phyloP scores from a whole-genome alignment of 37 sponge, comb jelly and placozoan genomes.

The Cladorhizidae sp. region DNA sequence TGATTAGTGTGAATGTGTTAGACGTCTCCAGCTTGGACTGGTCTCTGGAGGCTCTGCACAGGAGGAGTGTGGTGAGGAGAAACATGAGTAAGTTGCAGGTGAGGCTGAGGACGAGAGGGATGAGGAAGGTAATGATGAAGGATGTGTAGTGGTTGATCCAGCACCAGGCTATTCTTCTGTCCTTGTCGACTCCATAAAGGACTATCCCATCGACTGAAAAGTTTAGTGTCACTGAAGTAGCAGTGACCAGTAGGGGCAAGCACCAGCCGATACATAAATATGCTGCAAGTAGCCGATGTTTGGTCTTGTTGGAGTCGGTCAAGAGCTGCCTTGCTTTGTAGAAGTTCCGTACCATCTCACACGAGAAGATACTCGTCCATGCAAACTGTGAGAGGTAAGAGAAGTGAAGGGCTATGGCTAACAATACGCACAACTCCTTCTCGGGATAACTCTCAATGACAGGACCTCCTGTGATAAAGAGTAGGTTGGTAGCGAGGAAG shows the following conservation, averaged over 20 bases:
- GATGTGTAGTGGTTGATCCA: constrained; percentile 42
- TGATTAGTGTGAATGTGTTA: not conserved
- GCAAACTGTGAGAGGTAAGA: constrained; percentile 41
- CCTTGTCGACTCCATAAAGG: constrained; percentile 31
- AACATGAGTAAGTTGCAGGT: constrained; percentile 9
- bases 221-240: constrained; percentile 16
- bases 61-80: constrained; percentile 1
- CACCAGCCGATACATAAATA: constrained; percentile 56
- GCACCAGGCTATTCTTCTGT: constrained; percentile 4
- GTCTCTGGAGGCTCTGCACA: not conserved
- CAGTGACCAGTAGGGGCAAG: constrained; percentile 12
- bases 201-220: constrained; percentile 21
- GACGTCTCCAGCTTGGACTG: not conserved
- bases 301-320: not conserved
- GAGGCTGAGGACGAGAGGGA: constrained; percentile 9
- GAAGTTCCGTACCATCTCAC: constrained; percentile 13
- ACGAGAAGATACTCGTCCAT: constrained; percentile 53
- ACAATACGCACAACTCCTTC: not conserved
- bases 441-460: not conserved
- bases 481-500: constrained; percentile 28
- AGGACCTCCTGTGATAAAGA: constrained; percentile 31
- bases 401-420: constrained; percentile 39
- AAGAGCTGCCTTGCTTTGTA: not conserved
- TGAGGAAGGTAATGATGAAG: constrained; percentile 27
- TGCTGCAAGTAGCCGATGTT: not conserved